A percentile compares a stretch with the other conserved stretches of the same genome.
Evolutionary conservation across 2,113 vertebrate genomes (phyloP).

Genomic region (Mola mola): DNA sequence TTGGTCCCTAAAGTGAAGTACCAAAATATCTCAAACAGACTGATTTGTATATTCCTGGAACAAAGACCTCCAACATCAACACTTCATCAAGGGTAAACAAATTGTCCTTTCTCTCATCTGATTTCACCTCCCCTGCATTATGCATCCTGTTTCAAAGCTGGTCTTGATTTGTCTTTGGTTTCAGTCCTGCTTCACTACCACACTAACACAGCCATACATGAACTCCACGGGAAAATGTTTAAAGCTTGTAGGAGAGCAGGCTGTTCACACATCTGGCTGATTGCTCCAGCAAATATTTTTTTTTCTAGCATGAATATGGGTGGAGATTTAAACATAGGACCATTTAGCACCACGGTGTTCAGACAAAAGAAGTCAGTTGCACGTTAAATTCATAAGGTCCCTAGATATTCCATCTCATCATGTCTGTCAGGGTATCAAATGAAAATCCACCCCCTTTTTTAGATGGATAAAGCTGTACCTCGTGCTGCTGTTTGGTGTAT

Average conservation of each 20-base stretch:
- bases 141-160: conserved; percentile 69
- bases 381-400: too few species aligned
- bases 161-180: conserved; percentile 73
- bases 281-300: conserved; percentile 46
- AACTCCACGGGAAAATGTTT: conserved; percentile 66
- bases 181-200: conserved; percentile 45
- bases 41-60: conserved; percentile 80
- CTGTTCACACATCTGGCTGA: conserved; percentile 73
- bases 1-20: conserved; percentile 60
- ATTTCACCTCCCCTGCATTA: conserved; percentile 64
- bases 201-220: conserved; percentile 54
- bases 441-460: not conserved
- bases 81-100: conserved; percentile 75
- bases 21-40: conserved; percentile 70
- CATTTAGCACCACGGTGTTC: too few species aligned
- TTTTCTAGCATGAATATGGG: conserved; percentile 34
- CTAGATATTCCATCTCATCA: too few species aligned
- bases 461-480: not conserved
- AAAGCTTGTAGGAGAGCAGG: conserved; percentile 63
- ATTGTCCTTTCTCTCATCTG: conserved; percentile 61
- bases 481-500: too few species aligned
- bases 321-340: conserved; percentile 38
- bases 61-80: conserved; percentile 78
- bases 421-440: too few species aligned
- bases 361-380: too few species aligned